phyloP scores from a whole-genome alignment of 2,888 invertebrate species.

The Lepeophtheirus nordmannii region DNA sequence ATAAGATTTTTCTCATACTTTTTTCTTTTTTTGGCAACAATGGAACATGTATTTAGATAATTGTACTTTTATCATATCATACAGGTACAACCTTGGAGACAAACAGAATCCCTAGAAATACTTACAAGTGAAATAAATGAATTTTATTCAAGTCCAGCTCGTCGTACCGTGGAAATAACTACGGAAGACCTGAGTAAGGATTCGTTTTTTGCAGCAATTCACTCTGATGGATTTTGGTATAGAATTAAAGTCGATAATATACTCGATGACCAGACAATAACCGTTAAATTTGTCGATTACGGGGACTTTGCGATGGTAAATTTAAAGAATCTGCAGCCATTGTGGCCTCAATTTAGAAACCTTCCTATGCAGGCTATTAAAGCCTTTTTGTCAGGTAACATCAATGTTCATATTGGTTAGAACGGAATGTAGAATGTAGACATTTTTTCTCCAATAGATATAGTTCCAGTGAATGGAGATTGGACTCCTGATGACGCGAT shows the following conservation, averaged over 20 bases:
- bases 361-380: conserved; percentile 51
- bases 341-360: conserved; percentile 42
- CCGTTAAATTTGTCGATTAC: conserved; percentile 48
- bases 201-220: conserved; percentile 51
- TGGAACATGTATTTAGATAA: not conserved
- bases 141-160: conserved; percentile 3
- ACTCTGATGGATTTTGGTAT: conserved; percentile 51
- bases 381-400: conserved; percentile 46
- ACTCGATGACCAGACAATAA: conserved; percentile 36
- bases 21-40: conserved; percentile 29
- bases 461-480: conserved; percentile 44
- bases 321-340: conserved; percentile 41
- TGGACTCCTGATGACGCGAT: conserved; percentile 59
- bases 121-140: conserved; percentile 18
- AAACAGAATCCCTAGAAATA: conserved; percentile 9
- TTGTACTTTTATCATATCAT: conserved; percentile 27
- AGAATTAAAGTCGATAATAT: conserved; percentile 22
- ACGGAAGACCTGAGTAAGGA: conserved; percentile 39
- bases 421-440: not conserved
- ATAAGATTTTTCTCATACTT: conserved; percentile 39
- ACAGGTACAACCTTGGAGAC: conserved; percentile 22
- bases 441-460: conserved; percentile 32
- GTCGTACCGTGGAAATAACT: conserved; percentile 24
- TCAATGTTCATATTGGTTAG: not conserved
- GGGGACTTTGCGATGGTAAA: conserved; percentile 46